Evolutionary conservation across 2,797 vertebrate genomes (phyloP).

Genomic region (Sciaenops ocellatus): DNA sequence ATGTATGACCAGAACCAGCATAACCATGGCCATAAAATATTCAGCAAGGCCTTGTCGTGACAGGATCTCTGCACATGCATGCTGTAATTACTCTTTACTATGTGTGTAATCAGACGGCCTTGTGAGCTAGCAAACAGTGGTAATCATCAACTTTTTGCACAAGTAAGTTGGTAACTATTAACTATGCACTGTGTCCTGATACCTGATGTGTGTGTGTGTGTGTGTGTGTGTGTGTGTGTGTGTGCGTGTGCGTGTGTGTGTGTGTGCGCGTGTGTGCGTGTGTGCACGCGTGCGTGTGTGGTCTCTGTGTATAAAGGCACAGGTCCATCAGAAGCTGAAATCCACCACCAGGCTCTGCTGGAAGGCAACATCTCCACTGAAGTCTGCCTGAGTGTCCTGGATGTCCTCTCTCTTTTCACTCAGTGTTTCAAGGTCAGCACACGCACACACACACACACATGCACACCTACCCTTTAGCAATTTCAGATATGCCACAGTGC

Average conservation of each 20-base stretch:
- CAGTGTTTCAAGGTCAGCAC: conserved; percentile 94
- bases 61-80: neutral
- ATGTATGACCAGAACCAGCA: neutral
- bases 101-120: conserved; percentile 2
- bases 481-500: too few species aligned
- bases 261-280: conserved; percentile 16
- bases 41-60: neutral
- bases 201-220: too few species aligned
- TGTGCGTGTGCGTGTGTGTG: conserved; percentile 17
- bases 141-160: neutral
- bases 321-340: conserved; percentile 91
- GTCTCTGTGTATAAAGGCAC: conserved; percentile 81
- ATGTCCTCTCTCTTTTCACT: conserved; percentile 92
- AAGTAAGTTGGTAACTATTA: neutral
- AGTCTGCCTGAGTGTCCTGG: conserved; percentile 92
- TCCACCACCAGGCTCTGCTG: conserved; percentile 93
- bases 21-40: neutral
- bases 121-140: neutral
- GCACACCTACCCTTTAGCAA: neutral
- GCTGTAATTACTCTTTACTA: too few species aligned
- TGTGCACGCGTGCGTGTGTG: conserved; percentile 8
- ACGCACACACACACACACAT: conserved; percentile 15
- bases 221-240: neutral
- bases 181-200: too few species aligned
- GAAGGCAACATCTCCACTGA: conserved; percentile 95